Base-by-base conservation (phyloP, 2,888 invertebrate genomes). In the Pyrochroa serraticornis region DNA sequence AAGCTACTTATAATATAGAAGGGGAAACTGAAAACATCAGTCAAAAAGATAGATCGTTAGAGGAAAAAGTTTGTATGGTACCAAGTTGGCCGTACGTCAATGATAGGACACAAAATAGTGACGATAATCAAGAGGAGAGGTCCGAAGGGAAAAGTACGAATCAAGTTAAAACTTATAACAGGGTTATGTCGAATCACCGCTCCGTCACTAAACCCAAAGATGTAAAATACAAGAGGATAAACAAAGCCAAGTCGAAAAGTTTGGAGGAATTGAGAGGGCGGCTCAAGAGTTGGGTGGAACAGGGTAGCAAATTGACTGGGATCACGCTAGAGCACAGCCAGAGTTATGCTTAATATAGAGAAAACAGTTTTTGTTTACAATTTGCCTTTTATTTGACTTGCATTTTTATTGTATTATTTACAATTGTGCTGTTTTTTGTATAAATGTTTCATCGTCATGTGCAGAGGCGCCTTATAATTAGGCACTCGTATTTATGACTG, bases 191-290 rank as follows among this genome's bases (percentile, higher is more conserved):
- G 41, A 93, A 93, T 79, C 93, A 94, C 77, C 84, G 93, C 63
- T 92, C 92, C 47, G 93, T 94, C 46, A 93, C 92, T 3, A 93
- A 93, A 77, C 93, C 93, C 63, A 93, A 93, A 81, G 93, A 94
- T 76, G 93, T 93, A 32, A 93, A 93, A 79, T 93, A 93, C 81
- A 93, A 93, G 77, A 85, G 93, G 73, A 93, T 93, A 77, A 93
- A 93, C 76, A 93, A 93, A 77, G 93, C 93, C 3, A 93, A 93
- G 76, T 93, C 93, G 60, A 92, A 93, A 80, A 93, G 93, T 71
- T 81, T 93, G 64, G 93, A 93, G 71, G 93, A 93, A 72, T 75
- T 93, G 54, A 81, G 93, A 2, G 93, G 93, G 0, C 83, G 92
- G 62, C 83, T 93, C 75, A 90, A 90, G 82, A 91, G 91, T 77